Conservation (phyloP, 92 coral and sea anemone species). For the Zoanthus sociatus region DNA sequence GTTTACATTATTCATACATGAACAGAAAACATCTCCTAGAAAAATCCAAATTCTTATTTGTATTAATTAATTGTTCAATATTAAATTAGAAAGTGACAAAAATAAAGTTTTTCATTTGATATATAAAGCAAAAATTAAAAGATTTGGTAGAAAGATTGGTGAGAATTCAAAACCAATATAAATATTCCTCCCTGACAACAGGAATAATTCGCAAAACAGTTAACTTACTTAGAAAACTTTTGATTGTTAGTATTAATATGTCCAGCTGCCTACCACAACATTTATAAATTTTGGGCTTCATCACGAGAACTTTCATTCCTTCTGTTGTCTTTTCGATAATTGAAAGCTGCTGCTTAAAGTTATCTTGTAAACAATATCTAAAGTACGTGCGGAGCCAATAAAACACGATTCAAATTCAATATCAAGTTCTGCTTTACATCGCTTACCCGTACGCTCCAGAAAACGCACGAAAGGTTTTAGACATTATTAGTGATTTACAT, state of each 20-base stretch:
- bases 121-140: background rate
- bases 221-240: background rate
- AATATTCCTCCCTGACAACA: background rate
- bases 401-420: background rate
- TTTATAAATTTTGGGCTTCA: background rate
- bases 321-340: background rate
- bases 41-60: conserved; percentile 3
- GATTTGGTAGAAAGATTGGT: background rate
- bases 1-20: background rate
- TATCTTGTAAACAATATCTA: background rate
- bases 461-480: background rate
- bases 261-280: background rate
- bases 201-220: background rate
- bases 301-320: background rate
- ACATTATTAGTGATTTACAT: background rate
- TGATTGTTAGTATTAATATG: background rate
- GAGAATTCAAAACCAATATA: background rate
- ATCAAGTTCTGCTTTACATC: background rate
- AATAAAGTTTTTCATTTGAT: background rate
- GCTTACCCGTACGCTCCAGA: background rate
- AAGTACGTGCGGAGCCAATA: background rate
- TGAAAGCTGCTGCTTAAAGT: background rate
- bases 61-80: background rate
- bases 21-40: background rate
- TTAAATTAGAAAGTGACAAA: background rate